phyloP scores from a whole-genome alignment of 2,888 invertebrate genomes.

The Sarcophaga variegata region DNA sequence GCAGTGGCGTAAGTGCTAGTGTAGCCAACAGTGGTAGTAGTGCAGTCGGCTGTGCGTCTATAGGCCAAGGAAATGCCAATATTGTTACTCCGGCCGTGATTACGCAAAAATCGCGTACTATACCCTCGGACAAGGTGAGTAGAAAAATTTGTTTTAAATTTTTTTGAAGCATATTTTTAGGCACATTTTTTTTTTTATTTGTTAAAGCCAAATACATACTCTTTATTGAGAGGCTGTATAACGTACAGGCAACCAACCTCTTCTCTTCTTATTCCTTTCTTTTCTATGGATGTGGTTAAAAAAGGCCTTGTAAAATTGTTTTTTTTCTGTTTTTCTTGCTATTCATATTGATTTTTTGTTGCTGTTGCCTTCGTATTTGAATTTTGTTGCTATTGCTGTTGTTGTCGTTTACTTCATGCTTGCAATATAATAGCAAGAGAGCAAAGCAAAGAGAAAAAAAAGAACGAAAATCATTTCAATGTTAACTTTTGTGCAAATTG shows the following conservation, averaged over 20 bases:
- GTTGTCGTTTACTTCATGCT: constrained; percentile 38
- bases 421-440: constrained; percentile 18
- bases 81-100: constrained; percentile 72
- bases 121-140: constrained; percentile 92
- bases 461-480: constrained; percentile 56
- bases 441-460: constrained; percentile 17
- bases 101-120: constrained; percentile 86
- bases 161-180: constrained; percentile 51
- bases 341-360: constrained; percentile 57
- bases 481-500: constrained; percentile 63
- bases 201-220: background rate
- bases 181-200: constrained; percentile 19
- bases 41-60: constrained; percentile 64
- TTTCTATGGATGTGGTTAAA: constrained; percentile 9
- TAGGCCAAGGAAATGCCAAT: constrained; percentile 72
- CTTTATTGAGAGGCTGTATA: constrained; percentile 7
- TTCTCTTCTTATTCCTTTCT: background rate
- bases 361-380: background rate
- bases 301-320: constrained; percentile 65
- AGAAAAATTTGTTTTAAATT: constrained; percentile 55
- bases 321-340: constrained; percentile 15
- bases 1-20: constrained; percentile 14
- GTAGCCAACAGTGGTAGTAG: constrained; percentile 46
- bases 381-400: background rate
- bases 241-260: background rate